Evolutionary conservation across 2,797 vertebrate species (phyloP).

Genomic region (Emydoidea blandingii): DNA sequence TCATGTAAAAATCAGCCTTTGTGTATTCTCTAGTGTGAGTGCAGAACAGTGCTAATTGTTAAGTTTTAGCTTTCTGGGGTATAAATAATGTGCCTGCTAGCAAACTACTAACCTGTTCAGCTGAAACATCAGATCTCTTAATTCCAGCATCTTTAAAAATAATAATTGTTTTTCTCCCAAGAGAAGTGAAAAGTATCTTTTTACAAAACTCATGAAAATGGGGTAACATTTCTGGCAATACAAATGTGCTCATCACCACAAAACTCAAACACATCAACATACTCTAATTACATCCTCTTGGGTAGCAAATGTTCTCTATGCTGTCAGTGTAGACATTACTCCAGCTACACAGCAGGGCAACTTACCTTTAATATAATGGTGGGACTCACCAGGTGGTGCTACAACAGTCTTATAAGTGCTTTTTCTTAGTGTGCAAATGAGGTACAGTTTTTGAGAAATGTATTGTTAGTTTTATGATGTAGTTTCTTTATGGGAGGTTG

Average conservation of each 20-base stretch:
- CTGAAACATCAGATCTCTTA: background rate
- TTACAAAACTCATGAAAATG: background rate
- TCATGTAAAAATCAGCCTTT: background rate
- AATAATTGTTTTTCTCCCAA: background rate
- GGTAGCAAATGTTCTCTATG: background rate
- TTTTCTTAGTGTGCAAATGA: background rate
- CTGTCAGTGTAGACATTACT: background rate
- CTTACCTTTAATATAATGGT: background rate
- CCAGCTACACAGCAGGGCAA: background rate
- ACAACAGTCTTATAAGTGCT: background rate
- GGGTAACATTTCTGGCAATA: background rate
- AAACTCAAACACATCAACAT: background rate
- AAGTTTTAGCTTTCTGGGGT: background rate
- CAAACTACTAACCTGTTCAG: background rate
- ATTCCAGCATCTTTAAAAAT: background rate
- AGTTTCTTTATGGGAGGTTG: background rate
- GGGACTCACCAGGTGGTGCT: background rate
- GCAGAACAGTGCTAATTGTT: background rate
- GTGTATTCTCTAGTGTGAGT: background rate
- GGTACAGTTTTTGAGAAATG: background rate
- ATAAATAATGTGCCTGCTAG: background rate
- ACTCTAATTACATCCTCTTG: background rate
- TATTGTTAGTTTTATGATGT: background rate
- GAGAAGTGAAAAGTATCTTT: background rate
- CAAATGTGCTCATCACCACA: background rate